A percentile compares a stretch with the other conserved stretches of the same genome.
Evolutionary conservation across 2,888 invertebrate species (phyloP).

Genomic region (Chalcosyrphus nemorum): DNA sequence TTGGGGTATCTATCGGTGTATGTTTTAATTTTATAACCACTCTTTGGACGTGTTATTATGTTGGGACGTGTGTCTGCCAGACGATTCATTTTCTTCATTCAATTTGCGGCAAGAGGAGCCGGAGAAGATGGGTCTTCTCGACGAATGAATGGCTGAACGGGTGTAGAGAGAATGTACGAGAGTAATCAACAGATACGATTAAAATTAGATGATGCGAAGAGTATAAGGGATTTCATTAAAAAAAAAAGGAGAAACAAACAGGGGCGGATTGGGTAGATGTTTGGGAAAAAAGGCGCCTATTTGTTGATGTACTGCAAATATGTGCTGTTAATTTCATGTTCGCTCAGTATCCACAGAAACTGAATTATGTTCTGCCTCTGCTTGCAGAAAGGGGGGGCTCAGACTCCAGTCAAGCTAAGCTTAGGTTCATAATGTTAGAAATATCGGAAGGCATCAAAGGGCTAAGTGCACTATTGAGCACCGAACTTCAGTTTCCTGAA

Average conservation of each 20-base stretch:
- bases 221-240: constrained; percentile 64
- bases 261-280: constrained; percentile 18
- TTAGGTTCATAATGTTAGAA: no score
- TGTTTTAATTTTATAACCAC: constrained; percentile 76
- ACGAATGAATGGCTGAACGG: constrained; percentile 14
- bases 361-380: no score
- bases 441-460: no score
- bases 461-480: no score
- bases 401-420: no score
- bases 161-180: constrained; percentile 53
- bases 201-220: constrained; percentile 68
- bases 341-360: no score
- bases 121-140: constrained; percentile 5
- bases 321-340: no score
- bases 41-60: constrained; percentile 75
- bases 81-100: constrained; percentile 74
- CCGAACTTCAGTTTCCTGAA: no score
- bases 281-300: neutral
- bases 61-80: constrained; percentile 76
- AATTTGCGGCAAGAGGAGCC: neutral
- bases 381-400: no score
- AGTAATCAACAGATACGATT: constrained; percentile 72
- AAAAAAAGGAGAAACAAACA: neutral
- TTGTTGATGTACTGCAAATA: no score
- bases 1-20: constrained; percentile 73